Conservation (phyloP, 2,113 vertebrate genomes). For the Colinus virginianus region DNA sequence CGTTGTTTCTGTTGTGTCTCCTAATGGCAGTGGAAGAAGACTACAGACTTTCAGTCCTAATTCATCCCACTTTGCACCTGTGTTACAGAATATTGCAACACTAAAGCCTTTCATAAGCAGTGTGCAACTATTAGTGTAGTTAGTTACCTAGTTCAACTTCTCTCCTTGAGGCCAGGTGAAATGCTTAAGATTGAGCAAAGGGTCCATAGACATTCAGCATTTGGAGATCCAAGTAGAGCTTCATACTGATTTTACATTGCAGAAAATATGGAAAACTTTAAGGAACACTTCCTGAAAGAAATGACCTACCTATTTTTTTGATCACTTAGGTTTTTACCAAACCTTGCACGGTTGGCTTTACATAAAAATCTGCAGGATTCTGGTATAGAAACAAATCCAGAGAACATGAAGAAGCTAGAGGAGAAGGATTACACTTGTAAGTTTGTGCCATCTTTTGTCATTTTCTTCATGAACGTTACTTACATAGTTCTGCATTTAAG, state of each 20-base stretch:
- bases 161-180: background rate
- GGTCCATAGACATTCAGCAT: background rate
- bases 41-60: background rate
- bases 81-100: background rate
- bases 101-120: background rate
- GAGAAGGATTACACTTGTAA: slow-evolving; percentile 83
- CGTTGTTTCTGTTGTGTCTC: background rate
- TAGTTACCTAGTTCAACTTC: background rate
- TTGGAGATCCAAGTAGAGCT: background rate
- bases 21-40: background rate
- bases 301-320: background rate
- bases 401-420: slow-evolving; percentile 58
- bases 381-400: slow-evolving; percentile 76
- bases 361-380: slow-evolving; percentile 87
- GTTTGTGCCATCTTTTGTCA: slow-evolving; percentile 32
- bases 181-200: background rate
- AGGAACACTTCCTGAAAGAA: background rate
- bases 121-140: rapidly evolving
- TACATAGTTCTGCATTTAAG: background rate
- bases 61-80: background rate
- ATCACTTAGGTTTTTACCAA: slow-evolving; percentile 91
- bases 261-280: background rate
- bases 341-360: slow-evolving; percentile 87
- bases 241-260: background rate
- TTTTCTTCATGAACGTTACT: background rate